Conservation (phyloP, 2,113 vertebrate genomes). For the Girardinichthys multiradiatus region DNA sequence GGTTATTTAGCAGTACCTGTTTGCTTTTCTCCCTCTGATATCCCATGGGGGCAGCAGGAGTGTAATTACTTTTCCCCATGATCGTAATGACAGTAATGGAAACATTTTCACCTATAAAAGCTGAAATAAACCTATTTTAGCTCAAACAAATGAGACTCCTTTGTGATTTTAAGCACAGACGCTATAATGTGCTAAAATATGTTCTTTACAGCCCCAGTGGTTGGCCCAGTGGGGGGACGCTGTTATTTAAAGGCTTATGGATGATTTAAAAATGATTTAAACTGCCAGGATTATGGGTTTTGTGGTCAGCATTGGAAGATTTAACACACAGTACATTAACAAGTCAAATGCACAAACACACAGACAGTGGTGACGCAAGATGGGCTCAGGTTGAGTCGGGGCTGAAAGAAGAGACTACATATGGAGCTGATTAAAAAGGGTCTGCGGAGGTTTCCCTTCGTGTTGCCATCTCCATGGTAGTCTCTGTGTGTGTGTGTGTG, state of each 20-base stretch:
- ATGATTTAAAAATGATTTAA: conserved; percentile 60
- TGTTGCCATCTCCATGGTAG: conserved; percentile 71
- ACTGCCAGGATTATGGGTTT: conserved; percentile 62
- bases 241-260: conserved; percentile 62
- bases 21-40: not conserved
- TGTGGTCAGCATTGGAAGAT: conserved; percentile 62
- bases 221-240: conserved; percentile 39
- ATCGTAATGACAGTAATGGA: not conserved
- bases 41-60: not conserved
- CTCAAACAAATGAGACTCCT: conserved; percentile 36
- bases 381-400: conserved; percentile 18
- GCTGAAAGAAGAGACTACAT: conserved; percentile 65
- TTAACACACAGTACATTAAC: conserved; percentile 48
- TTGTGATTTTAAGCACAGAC: conserved; percentile 28
- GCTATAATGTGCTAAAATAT: conserved; percentile 39
- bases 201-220: conserved; percentile 8
- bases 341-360: conserved; percentile 43
- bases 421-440: conserved; percentile 77
- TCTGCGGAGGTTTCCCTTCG: conserved; percentile 56
- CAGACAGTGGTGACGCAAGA: conserved; percentile 26
- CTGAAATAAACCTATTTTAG: conserved; percentile 16
- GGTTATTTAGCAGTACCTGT: not conserved
- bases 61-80: not conserved
- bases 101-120: conserved; percentile 7
- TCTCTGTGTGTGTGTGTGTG: conserved; percentile 37